A percentile compares a stretch with the other conserved stretches of the same genome.
These are phyloP conservation scores for Poeciliopsis retropinna DNA, from an alignment of 2,113 vertebrate species.

Conservation along the genomic window DNA sequence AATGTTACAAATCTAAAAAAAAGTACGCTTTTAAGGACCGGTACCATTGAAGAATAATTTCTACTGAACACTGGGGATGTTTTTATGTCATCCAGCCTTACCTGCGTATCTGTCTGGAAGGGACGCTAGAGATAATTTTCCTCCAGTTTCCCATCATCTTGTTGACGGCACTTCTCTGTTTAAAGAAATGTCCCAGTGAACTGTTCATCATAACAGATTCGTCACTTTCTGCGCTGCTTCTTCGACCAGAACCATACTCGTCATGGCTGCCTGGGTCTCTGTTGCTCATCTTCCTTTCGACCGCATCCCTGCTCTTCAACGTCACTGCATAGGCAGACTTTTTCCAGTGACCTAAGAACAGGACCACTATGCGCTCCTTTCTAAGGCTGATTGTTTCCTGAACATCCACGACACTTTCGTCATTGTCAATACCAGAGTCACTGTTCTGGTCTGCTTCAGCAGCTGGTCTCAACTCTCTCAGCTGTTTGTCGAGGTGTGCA, in stretches of 20 bases:
- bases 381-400: constrained; percentile 82
- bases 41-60: background rate
- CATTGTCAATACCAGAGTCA: constrained; percentile 81
- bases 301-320: constrained; percentile 69
- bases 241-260: constrained; percentile 17
- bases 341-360: constrained; percentile 95
- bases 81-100: constrained; percentile 8
- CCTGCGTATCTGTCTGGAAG: constrained; percentile 80
- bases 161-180: constrained; percentile 84
- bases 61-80: background rate
- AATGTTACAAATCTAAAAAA: too few species aligned
- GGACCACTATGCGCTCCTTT: constrained; percentile 90
- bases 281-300: constrained; percentile 66
- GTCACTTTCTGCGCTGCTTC: constrained; percentile 49
- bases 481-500: constrained; percentile 22
- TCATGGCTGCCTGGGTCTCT: constrained; percentile 2
- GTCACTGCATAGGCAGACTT: constrained; percentile 83
- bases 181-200: constrained; percentile 82
- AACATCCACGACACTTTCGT: constrained; percentile 67
- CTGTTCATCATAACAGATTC: constrained; percentile 71
- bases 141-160: constrained; percentile 89
- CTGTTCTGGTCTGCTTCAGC: constrained; percentile 70
- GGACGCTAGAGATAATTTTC: constrained; percentile 82
- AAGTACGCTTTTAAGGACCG: background rate
- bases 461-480: constrained; percentile 23